phyloP scores from a whole-genome alignment of 92 coral and sea anemone species.

The Pocillopora meandrina region DNA sequence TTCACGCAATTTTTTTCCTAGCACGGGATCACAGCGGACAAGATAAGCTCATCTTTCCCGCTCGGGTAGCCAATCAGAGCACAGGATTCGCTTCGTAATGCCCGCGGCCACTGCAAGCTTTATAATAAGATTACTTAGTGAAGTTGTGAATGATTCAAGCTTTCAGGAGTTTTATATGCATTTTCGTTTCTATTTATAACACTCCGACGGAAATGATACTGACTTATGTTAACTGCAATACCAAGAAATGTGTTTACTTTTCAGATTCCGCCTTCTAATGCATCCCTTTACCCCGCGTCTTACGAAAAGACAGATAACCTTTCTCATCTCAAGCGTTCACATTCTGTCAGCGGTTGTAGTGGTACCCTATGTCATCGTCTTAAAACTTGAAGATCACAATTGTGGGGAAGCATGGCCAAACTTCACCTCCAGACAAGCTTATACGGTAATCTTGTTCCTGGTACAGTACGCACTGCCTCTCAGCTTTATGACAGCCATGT shows the following conservation, averaged over 20 bases:
- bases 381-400: constrained; percentile 42
- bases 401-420: constrained; percentile 72
- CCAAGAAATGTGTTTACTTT: no score
- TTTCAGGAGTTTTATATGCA: no score
- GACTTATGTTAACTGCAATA: not conserved
- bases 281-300: constrained; percentile 52
- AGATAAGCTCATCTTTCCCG: no score
- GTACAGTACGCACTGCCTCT: constrained; percentile 87
- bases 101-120: no score
- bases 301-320: constrained; percentile 37
- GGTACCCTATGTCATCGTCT: constrained; percentile 34
- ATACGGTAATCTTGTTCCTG: constrained; percentile 69
- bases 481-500: constrained; percentile 72
- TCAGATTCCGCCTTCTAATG: constrained; percentile 47
- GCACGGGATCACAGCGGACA: no score
- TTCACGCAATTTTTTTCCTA: no score
- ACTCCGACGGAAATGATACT: not conserved
- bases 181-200: no score
- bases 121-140: no score
- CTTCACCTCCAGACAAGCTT: constrained; percentile 65
- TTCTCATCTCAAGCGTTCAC: constrained; percentile 21
- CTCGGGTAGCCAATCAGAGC: no score
- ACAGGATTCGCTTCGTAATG: no score
- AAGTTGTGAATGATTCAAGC: no score
- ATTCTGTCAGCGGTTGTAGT: constrained; percentile 26